Evolutionary conservation across 2,888 invertebrate species (phyloP), one percentile per base, ranked within the genome.

Genomic region (Rhamnusium bicolor): DNA sequence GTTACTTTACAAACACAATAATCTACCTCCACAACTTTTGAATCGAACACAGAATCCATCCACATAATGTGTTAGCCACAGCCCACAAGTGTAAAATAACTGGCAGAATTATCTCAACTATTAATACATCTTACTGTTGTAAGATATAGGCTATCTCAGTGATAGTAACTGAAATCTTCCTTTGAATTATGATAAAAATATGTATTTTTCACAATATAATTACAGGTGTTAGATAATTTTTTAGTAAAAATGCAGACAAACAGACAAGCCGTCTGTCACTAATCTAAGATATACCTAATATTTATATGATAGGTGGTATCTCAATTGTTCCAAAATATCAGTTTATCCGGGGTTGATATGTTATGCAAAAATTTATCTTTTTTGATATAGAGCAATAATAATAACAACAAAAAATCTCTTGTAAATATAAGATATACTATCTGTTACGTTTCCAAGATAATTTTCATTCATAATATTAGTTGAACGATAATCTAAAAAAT

Each of bases 241-340:
- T 65, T 71, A 68, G 47, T 72, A 69, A 63, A 76, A 70, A 62
- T 69, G 58, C 54, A 68, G 69, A 65, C 65, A 72, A 74, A 69
- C 75, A 79, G 80, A 74, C 80, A 80, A 72, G 68, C 80, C 65
- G 82, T 81, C 81, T 80, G 77, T 73, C 87, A 87, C 88, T 90
- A 90, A 90, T 89, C 90, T 88, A 87, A 82, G 80, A 83, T 83
- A 84, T 75, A 76, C 75, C 56, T 71, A 78, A 75, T 76, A 73
- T 80, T 76, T 75, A 73, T 77, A 73, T 72, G 81, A 83, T 81
- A 82, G 68, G 72, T 71, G 71, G 72, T 83, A 82, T 83, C 82
- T 83, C 79, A 74, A 81, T 78, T 79, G 81, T 83, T 80, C 76
- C 72, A 63, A 81, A 80, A 80, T 81, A 82, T 83, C 81, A 82